These are phyloP conservation scores for Pseudocheirus occidentalis DNA, from an alignment of 2,797 vertebrate genomes.

Conservation along the genomic window DNA sequence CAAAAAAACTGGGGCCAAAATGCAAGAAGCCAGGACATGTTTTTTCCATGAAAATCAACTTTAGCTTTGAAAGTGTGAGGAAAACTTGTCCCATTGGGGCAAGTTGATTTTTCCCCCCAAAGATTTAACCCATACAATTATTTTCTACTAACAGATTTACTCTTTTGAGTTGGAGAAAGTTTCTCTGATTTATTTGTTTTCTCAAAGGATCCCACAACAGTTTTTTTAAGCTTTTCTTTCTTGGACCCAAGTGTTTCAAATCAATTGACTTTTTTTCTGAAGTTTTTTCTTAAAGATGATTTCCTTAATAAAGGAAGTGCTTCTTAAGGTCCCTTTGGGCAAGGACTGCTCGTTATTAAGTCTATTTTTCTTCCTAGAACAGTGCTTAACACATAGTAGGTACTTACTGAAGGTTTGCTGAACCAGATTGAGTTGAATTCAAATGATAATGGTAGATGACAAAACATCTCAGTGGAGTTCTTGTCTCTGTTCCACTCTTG, in stretches of 20 bases:
- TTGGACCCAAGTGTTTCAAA: not conserved
- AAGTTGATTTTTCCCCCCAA: slow-evolving; percentile 13
- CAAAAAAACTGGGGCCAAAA: not conserved
- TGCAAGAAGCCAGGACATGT: not conserved
- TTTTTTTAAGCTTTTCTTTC: not conserved
- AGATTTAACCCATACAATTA: slow-evolving; percentile 13
- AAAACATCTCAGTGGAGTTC: not conserved
- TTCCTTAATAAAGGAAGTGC: slow-evolving; percentile 11
- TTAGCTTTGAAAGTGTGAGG: slow-evolving; percentile 48
- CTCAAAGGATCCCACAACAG: slow-evolving; percentile 27
- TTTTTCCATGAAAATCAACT: slow-evolving; percentile 4
- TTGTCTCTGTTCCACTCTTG: slow-evolving; percentile 39
- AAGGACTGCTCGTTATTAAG: not conserved
- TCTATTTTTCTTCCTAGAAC: not conserved
- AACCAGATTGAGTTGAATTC: not conserved
- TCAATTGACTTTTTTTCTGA: not conserved
- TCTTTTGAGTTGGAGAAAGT: slow-evolving; percentile 12
- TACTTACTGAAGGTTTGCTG: not conserved
- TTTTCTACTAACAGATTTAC: slow-evolving; percentile 11
- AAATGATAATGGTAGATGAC: slow-evolving; percentile 34
- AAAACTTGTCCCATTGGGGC: slow-evolving; percentile 16
- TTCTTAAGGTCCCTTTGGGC: slow-evolving; percentile 1
- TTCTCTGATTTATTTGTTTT: not conserved
- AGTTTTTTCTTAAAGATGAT: slow-evolving; percentile 6
- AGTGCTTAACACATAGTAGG: not conserved